These are phyloP conservation scores for Sturnira hondurensis DNA, from an alignment of 2,113 vertebrate species.

Conservation along the genomic window DNA sequence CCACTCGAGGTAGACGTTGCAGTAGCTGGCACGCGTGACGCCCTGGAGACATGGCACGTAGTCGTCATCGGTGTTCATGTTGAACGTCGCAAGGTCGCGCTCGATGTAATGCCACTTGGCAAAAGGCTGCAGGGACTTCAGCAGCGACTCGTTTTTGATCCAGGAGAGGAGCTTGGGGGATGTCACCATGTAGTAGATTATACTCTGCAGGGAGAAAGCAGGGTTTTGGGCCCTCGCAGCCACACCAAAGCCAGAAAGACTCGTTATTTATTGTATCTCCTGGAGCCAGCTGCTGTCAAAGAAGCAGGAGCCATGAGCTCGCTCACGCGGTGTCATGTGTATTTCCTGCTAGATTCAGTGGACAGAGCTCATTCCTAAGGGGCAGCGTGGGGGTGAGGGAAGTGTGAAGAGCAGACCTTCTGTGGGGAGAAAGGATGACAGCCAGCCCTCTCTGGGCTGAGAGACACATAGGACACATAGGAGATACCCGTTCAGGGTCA, in stretches of 20 bases:
- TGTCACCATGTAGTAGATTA: conserved; percentile 93
- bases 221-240: neutral
- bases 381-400: neutral
- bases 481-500: no score
- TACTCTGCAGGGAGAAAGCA: conserved; percentile 85
- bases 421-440: neutral
- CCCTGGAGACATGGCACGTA: conserved; percentile 97
- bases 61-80: conserved; percentile 95
- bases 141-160: conserved; percentile 88
- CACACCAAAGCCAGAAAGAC: neutral
- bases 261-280: neutral
- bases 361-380: neutral
- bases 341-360: neutral
- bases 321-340: fast-evolving
- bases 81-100: conserved; percentile 94
- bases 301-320: neutral
- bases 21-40: conserved; percentile 96
- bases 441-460: neutral
- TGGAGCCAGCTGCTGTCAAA: neutral
- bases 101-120: conserved; percentile 98
- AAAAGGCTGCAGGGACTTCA: conserved; percentile 91
- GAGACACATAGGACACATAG: neutral
- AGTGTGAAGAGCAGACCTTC: neutral
- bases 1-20: conserved; percentile 97
- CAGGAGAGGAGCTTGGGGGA: conserved; percentile 93